A percentile compares a stretch with the other conserved stretches of the same genome.
These are phyloP conservation scores for Drymonia ruficornis DNA, from an alignment of 2,888 invertebrate genomes.

Conservation along the genomic window DNA sequence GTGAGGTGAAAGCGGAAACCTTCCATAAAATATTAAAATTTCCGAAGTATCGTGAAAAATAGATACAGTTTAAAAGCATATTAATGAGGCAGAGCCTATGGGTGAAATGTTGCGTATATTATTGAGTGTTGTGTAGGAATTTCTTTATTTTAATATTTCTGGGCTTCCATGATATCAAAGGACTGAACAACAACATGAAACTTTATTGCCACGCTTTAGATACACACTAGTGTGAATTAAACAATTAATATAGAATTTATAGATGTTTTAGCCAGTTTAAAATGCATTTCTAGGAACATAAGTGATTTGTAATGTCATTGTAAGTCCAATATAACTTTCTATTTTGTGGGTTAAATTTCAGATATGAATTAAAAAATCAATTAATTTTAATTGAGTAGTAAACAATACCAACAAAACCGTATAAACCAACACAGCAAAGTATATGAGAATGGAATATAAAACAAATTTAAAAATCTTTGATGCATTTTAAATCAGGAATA, in stretches of 20 bases:
- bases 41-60: constrained; percentile 7
- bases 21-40: constrained; percentile 21
- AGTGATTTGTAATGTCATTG: too few species aligned
- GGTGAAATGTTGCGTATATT: not conserved
- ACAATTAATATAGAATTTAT: too few species aligned
- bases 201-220: too few species aligned
- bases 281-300: too few species aligned
- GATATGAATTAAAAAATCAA: too few species aligned
- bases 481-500: not conserved
- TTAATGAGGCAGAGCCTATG: constrained; percentile 11
- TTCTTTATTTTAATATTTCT: not conserved
- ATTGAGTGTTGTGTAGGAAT: constrained; percentile 7
- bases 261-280: too few species aligned
- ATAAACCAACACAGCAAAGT: not conserved
- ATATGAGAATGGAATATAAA: not conserved
- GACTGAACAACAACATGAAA: too few species aligned
- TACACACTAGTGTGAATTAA: too few species aligned
- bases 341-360: too few species aligned
- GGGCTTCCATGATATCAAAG: not conserved
- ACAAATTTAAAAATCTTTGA: not conserved
- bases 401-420: too few species aligned
- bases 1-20: constrained; percentile 8
- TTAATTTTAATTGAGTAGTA: too few species aligned
- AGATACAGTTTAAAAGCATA: constrained; percentile 13
- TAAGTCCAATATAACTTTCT: too few species aligned